Evolutionary conservation across 2,888 invertebrate genomes (phyloP).

Genomic region (Ceraclea dissimilis): DNA sequence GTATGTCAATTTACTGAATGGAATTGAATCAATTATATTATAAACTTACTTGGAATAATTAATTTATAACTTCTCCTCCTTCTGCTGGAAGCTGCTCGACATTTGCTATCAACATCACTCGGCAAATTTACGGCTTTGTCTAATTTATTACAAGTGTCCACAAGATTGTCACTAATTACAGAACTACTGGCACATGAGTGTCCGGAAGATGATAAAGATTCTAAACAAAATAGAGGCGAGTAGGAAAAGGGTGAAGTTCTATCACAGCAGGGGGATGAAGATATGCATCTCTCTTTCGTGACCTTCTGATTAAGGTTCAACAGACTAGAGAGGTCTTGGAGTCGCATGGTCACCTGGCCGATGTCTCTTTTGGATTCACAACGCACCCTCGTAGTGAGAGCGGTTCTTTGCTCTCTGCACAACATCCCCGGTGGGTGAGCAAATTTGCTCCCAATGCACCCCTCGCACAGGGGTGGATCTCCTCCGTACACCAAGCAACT

Average conservation of each 20-base stretch:
- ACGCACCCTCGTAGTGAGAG: constrained; percentile 32
- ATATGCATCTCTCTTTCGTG: not conserved
- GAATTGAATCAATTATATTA: no score
- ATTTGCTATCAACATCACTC: not conserved
- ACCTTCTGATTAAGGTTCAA: not conserved
- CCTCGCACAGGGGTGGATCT: constrained; percentile 10
- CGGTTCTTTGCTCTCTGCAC: constrained; percentile 25
- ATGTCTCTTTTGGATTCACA: constrained; percentile 29
- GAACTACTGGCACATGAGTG: not conserved
- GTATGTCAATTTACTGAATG: no score
- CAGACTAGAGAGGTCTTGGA: not conserved
- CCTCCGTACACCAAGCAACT: constrained; percentile 1
- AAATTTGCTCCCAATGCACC: constrained; percentile 9
- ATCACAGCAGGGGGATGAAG: constrained; percentile 8
- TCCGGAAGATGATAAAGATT: not conserved
- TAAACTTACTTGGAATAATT: constrained; percentile 4
- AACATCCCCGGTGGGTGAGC: constrained; percentile 21
- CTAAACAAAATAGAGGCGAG: not conserved
- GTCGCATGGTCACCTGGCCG: constrained; percentile 12
- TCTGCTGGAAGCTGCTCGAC: not conserved
- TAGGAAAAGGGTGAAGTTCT: not conserved
- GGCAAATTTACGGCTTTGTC: constrained; percentile 3
- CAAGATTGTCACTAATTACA: not conserved
- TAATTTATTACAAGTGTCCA: not conserved
- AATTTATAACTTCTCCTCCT: not conserved